phyloP scores from a whole-genome alignment of 2,888 invertebrate genomes.

The Drosophila neonasuta region DNA sequence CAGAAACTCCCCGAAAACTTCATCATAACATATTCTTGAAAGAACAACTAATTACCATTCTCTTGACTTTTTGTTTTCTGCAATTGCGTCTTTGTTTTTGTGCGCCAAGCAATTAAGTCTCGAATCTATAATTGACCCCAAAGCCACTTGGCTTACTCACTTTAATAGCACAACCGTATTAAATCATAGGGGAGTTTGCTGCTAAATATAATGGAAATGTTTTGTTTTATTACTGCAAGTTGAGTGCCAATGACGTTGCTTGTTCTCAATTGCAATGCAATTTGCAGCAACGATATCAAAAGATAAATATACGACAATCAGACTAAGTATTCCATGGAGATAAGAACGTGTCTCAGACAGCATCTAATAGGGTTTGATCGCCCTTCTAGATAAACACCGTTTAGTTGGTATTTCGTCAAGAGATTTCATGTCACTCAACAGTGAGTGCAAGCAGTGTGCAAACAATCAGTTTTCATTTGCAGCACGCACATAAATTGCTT shows the following conservation, averaged over 20 bases:
- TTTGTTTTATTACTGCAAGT: slow-evolving; percentile 26
- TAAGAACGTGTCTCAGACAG: slow-evolving; percentile 28
- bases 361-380: slow-evolving; percentile 8
- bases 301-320: slow-evolving; percentile 58
- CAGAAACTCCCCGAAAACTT: not conserved
- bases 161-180: slow-evolving; percentile 22
- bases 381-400: not conserved
- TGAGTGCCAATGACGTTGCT: slow-evolving; percentile 29
- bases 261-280: slow-evolving; percentile 36
- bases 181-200: slow-evolving; percentile 9
- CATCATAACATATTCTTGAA: not conserved
- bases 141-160: slow-evolving; percentile 20
- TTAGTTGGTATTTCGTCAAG: not conserved
- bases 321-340: slow-evolving; percentile 47
- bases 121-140: slow-evolving; percentile 18
- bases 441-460: slow-evolving; percentile 1
- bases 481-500: slow-evolving; percentile 48
- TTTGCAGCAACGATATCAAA: slow-evolving; percentile 35
- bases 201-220: slow-evolving; percentile 17
- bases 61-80: not conserved
- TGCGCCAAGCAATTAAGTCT: slow-evolving; percentile 26
- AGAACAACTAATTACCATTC: not conserved
- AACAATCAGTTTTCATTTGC: slow-evolving; percentile 27
- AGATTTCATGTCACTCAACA: not conserved
- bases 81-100: slow-evolving; percentile 2